Conservation (phyloP, 2,888 invertebrate genomes). For the Eumacrocentrus americanus region DNA sequence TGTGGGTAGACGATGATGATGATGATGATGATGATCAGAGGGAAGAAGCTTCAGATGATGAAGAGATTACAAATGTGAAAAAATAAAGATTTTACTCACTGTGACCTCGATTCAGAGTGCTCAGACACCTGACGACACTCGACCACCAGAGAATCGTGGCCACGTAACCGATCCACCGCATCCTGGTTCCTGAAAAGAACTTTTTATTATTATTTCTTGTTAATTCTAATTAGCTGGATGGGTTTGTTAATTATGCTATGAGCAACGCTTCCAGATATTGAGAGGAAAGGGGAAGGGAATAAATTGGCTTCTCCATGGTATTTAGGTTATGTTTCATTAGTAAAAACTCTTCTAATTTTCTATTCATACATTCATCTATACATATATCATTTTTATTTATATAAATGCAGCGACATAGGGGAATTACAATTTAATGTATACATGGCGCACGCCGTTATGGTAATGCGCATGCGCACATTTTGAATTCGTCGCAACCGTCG, state of each 20-base stretch:
- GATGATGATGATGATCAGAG: no score
- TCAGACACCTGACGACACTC: conserved; percentile 61
- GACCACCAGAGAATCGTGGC: conserved; percentile 62
- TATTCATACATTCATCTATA: neutral
- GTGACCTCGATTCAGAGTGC: conserved; percentile 61
- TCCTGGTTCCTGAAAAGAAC: conserved; percentile 58
- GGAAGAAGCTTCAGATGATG: neutral
- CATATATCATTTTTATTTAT: neutral
- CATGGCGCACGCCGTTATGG: no score
- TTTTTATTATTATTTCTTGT: neutral
- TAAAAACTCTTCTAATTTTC: neutral
- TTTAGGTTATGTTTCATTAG: no score
- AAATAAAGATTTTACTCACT: conserved; percentile 47
- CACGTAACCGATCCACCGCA: conserved; percentile 62
- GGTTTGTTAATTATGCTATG: neutral
- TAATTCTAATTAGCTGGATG: neutral
- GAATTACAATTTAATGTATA: no score
- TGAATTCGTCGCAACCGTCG: no score
- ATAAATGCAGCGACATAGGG: neutral
- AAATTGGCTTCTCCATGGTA: no score
- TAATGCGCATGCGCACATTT: no score
- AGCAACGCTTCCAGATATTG: no score
- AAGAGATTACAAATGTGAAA: neutral
- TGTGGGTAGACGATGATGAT: neutral
- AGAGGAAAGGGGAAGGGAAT: no score